A percentile compares a stretch with the other conserved stretches of the same genome.
phyloP scores from a whole-genome alignment of 1,140 invertebrate species.

The Bombus haemorrhoidalis region DNA sequence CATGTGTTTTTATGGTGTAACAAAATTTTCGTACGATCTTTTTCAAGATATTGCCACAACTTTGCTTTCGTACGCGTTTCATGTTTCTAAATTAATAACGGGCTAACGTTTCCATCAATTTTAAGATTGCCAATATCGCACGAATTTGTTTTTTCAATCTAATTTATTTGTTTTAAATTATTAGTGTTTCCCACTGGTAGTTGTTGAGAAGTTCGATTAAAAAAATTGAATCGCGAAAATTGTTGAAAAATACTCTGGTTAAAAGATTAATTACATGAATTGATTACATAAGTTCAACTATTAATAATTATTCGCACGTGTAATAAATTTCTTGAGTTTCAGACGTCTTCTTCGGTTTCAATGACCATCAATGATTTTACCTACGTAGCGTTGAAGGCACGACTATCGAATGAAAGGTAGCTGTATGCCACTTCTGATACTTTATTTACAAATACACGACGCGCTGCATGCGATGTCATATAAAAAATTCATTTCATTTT shows the following conservation, averaged over 20 bases:
- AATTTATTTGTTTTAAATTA: neutral
- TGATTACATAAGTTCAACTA: neutral
- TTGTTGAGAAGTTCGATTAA: too few species aligned
- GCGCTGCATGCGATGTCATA: conserved; percentile 22
- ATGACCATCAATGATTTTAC: neutral
- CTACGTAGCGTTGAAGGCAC: neutral
- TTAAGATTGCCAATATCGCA: neutral
- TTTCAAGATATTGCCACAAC: too few species aligned
- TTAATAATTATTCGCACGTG: neutral
- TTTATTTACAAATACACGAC: conserved; percentile 28
- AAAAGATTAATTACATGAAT: neutral
- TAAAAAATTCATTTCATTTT: conserved; percentile 60
- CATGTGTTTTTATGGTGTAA: conserved; percentile 54
- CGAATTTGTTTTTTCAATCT: neutral
- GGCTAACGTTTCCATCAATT: neutral
- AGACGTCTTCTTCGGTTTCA: neutral
- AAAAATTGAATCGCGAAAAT: neutral
- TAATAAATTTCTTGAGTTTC: neutral
- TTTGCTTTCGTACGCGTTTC: neutral
- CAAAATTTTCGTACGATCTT: neutral
- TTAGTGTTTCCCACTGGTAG: too few species aligned
- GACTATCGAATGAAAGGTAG: neutral
- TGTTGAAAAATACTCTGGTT: neutral
- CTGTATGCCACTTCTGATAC: too few species aligned
- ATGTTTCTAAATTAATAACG: neutral